Conservation (phyloP, 2,113 vertebrate species). For the Indri indri region DNA sequence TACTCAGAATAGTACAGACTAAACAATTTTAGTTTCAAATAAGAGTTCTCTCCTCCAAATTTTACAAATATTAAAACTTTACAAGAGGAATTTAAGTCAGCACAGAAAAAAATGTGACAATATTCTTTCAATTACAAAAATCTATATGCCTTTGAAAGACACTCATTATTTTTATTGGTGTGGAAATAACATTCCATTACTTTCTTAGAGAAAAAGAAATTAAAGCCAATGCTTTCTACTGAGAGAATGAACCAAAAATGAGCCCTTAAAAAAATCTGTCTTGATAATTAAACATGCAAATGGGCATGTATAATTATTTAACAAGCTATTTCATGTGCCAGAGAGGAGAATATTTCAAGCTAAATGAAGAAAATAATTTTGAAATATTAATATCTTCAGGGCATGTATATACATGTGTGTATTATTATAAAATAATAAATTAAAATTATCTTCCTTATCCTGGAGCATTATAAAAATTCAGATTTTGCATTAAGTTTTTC, state of each 20-base stretch:
- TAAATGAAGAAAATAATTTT: not conserved
- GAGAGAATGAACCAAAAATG: conserved; percentile 20
- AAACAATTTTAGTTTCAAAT: conserved; percentile 44
- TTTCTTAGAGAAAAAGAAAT: conserved; percentile 36
- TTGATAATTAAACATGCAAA: conserved; percentile 63
- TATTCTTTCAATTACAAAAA: conserved; percentile 33
- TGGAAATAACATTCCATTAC: conserved; percentile 48
- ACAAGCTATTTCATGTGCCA: not conserved
- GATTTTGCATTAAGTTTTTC: not conserved
- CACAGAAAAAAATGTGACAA: conserved; percentile 1
- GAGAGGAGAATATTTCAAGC: conserved; percentile 35
- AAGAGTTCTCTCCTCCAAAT: not conserved
- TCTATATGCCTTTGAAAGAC: conserved; percentile 2
- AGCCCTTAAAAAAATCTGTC: conserved; percentile 36
- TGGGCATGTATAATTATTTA: conserved; percentile 54
- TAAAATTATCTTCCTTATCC: not conserved
- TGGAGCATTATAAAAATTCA: not conserved
- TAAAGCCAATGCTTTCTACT: conserved; percentile 9
- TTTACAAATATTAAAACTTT: conserved; percentile 54
- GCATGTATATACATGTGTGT: not conserved
- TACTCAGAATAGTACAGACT: not conserved
- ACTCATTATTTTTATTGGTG: conserved; percentile 5
- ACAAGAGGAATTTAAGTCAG: not conserved
- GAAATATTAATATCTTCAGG: not conserved
- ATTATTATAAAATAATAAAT: conserved; percentile 17